These are phyloP conservation scores for Syngnathus scovelli DNA, from an alignment of 2,113 vertebrate species.

Conservation along the genomic window DNA sequence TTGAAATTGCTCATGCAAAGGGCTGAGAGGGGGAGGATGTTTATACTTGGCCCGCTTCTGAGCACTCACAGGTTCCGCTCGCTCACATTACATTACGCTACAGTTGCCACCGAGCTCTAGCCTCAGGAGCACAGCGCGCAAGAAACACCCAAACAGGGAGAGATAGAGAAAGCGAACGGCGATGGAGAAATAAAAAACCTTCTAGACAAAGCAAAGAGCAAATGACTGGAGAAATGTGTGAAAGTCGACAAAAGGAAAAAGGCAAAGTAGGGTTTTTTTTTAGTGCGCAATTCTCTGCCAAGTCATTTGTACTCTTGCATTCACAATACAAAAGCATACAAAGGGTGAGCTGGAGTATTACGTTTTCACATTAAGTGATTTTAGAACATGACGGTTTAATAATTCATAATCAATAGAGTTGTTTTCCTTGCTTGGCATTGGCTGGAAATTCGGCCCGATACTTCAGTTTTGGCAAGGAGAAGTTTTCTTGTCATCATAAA, in stretches of 20 bases:
- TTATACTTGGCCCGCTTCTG: conserved; percentile 50
- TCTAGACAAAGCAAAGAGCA: conserved; percentile 11
- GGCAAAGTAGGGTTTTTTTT: conserved; percentile 28
- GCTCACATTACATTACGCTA: conserved; percentile 66
- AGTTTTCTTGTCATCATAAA: not conserved
- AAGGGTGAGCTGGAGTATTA: not conserved
- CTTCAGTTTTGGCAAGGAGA: not conserved
- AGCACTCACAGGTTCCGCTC: conserved; percentile 61
- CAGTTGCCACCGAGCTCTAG: conserved; percentile 55
- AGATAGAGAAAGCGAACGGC: not conserved
- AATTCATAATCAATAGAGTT: not conserved
- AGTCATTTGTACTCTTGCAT: not conserved
- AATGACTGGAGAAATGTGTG: conserved; percentile 7
- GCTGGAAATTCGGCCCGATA: not conserved
- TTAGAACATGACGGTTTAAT: conserved; percentile 1
- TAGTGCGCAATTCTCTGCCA: not conserved
- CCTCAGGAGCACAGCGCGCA: conserved; percentile 48
- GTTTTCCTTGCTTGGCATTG: not conserved
- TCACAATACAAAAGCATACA: not conserved
- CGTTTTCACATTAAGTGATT: conserved; percentile 1
- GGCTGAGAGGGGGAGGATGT: conserved; percentile 43
- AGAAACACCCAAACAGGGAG: conserved; percentile 36
- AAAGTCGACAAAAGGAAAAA: conserved; percentile 14
- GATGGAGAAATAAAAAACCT: conserved; percentile 10
- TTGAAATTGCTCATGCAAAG: conserved; percentile 50